Base-by-base conservation (phyloP, 2,888 invertebrate species). In the Lasioglossum oenotherae region DNA sequence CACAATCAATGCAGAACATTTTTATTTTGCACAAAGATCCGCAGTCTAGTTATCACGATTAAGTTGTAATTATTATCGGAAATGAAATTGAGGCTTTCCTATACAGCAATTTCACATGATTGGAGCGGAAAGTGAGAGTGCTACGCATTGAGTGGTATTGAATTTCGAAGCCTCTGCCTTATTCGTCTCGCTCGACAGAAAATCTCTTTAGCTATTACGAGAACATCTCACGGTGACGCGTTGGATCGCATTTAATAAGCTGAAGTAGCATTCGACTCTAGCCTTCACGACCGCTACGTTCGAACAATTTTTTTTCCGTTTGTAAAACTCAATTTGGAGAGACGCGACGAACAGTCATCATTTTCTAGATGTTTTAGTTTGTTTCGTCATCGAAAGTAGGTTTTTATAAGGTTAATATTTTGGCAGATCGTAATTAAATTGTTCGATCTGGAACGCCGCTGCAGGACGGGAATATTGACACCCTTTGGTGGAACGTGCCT, bases 181-280 rank as follows among this genome's bases (percentile, higher is more conserved):
- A 41, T 41, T 75, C 79, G 53, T 77, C 84, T 76, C 80, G 71
- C 76, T 64, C 74, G 78, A 76, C 81, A 79, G 80, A 69, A 83
- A 88, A 89, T 88, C 89, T 87, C 86, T 87, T 87, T 87, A 89
- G 82, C 81, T 78, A 79, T 86, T 87, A 83, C 77, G 82, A 87
- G 78, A 81, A 80, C 75, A 80, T 85, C 82, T 77, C 60, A 35
- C 44, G 71, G 12, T 27, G 27, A 64, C 64, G 41, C 46, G 64
- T 67, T 75, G 46, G 16, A 77, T 80, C 53, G 78, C n/a, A 4
- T 64, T 74, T 57, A 64, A 44, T 31, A 64, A 6, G 31, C 27
- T 31, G 67, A 76, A 78, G 41, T 53, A 49, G 23, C n/a, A 31
- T 19, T 64, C 27, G 64, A 1, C 16, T 31, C 5, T 64, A 31